Base-by-base conservation (phyloP, 2,113 vertebrate species). In the Cyrtonyx montezumae region DNA sequence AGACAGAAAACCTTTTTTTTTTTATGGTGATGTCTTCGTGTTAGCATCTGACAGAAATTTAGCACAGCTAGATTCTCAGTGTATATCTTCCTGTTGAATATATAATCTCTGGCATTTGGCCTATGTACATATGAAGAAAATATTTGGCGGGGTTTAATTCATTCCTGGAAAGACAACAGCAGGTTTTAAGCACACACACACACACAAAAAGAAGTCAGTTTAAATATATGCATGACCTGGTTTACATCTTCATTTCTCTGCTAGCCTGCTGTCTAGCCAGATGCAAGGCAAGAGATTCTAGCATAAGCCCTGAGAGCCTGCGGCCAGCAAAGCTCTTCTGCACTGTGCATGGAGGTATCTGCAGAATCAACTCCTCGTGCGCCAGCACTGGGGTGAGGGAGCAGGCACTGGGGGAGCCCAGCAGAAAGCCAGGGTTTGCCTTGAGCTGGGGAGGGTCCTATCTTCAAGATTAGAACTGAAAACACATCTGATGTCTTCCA, bases 141-240 rank as follows among this genome's bases (percentile, higher is more conserved):
- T 81, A 75, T 45, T 93, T 94, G 88, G 77, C 86, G 66, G 16
- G 26, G 55, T 43, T 73, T 65, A 79, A n/a, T 68, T 51, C 48
- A 28, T 94, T 96, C 69, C 58, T 95, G 76, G 66, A 84, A 93
- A 88, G 91, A 93, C 45, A 84, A 62, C 71, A 77, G 36, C 81
- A 87, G 22, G 61, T 79, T 93, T 92, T 71, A 87, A 73, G 75
- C 9, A 79, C 68, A 95, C 28, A 90, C 58, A 51, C 23, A 51
- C 49, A 51, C 13, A 77, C 10, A 40, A 40, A 85, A 94, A 79
- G 37, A 45, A 59, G 79, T 84, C n/a, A 74, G 48, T 95, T 92
- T 48, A 85, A 87, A 93, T 86, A 15, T 19, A 4, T 68, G 37
- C 22, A 7, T 55, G 82, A 84, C 74, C 76, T 92, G 45, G 40